Conservation (phyloP, 2,797 vertebrate genomes). For the Clarias platycephalus region DNA sequence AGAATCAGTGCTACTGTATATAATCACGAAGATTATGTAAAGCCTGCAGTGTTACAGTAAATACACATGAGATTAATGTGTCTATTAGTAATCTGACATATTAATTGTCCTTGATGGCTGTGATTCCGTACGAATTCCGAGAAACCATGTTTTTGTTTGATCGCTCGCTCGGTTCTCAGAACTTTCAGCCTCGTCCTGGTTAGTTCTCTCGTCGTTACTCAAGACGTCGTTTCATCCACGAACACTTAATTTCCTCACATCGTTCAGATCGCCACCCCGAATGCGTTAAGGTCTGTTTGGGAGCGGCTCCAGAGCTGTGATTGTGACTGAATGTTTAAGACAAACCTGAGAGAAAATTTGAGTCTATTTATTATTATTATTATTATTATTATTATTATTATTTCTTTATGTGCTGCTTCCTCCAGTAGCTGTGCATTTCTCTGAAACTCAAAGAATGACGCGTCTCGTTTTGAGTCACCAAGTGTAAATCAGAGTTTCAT, state of each 20-base stretch:
- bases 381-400: no score
- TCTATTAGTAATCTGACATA: neutral
- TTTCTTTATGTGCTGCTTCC: slow-evolving; percentile 53
- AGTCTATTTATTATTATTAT: neutral
- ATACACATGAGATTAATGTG: neutral
- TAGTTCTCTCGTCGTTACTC: neutral
- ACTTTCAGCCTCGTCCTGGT: neutral
- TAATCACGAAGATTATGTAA: neutral
- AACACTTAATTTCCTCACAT: neutral
- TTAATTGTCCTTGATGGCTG: neutral
- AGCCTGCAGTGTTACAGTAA: neutral
- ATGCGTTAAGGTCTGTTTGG: slow-evolving; percentile 5
- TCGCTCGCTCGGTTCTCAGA: neutral
- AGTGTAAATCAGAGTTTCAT: slow-evolving; percentile 35
- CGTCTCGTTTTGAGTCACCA: slow-evolving; percentile 43
- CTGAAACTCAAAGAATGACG: slow-evolving; percentile 34
- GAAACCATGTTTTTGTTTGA: neutral
- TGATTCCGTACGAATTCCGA: neutral
- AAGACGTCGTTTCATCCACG: neutral
- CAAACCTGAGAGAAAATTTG: slow-evolving; percentile 74
- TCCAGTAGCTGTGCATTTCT: slow-evolving; percentile 43
- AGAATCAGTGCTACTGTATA: neutral
- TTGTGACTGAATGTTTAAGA: slow-evolving; percentile 3
- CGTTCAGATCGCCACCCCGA: neutral
- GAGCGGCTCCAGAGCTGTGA: slow-evolving; percentile 11